Evolutionary conservation across 2,888 invertebrate genomes (phyloP).

Genomic region (Heteromurus nitidus): DNA sequence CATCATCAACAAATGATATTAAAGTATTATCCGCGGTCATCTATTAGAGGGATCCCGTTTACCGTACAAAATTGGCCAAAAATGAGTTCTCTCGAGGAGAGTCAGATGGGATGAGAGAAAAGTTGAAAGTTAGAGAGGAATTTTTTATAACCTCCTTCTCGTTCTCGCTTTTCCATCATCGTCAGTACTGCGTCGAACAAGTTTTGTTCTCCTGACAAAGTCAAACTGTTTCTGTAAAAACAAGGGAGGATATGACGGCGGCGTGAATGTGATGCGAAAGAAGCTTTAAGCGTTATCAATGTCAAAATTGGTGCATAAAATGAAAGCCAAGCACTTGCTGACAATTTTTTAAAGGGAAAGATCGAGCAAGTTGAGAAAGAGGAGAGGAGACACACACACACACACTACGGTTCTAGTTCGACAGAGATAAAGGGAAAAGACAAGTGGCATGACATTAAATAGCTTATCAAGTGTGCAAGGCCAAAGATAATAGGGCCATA

Average conservation of each 20-base stretch:
- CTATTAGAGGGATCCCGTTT: constrained; percentile 6
- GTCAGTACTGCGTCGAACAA: neutral
- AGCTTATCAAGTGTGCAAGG: constrained; percentile 43
- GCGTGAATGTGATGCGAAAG: neutral
- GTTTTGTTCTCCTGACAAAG: neutral
- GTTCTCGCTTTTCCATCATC: neutral
- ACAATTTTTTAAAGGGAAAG: constrained; percentile 12
- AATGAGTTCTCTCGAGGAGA: neutral
- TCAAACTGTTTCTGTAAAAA: too few species aligned
- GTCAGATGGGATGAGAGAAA: constrained; percentile 6
- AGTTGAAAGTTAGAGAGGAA: neutral
- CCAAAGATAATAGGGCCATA: constrained; percentile 37
- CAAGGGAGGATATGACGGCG: too few species aligned
- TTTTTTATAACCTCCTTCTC: neutral
- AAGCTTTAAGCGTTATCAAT: constrained; percentile 30
- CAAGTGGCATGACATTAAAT: constrained; percentile 37
- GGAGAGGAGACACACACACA: neutral
- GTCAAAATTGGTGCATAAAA: constrained; percentile 32
- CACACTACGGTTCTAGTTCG: too few species aligned
- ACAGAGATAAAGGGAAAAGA: constrained; percentile 15
- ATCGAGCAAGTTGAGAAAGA: neutral
- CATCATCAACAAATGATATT: constrained; percentile 13
- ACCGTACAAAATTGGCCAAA: constrained; percentile 1
- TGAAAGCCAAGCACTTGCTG: constrained; percentile 15
- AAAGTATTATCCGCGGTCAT: constrained; percentile 10